Conservation (phyloP, 2,113 vertebrate genomes). For the Canis aureus region DNA sequence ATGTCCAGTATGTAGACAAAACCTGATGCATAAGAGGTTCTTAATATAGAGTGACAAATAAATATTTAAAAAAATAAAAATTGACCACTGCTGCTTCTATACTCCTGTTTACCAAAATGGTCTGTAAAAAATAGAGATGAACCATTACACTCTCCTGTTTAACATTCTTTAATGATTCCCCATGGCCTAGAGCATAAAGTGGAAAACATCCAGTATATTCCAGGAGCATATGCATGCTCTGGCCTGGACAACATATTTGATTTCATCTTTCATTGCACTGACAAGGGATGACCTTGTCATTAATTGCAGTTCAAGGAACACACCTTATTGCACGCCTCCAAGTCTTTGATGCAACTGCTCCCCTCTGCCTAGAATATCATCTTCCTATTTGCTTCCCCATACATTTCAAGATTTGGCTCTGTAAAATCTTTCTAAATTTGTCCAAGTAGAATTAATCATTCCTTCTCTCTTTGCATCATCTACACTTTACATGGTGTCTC, state of each 20-base stretch:
- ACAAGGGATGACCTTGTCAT: slow-evolving; percentile 60
- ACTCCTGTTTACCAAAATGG: neutral
- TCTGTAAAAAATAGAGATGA: slow-evolving; percentile 41
- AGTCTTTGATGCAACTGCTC: neutral
- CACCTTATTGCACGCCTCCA: neutral
- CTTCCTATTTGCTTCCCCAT: neutral
- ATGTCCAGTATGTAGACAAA: neutral
- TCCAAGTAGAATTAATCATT: neutral
- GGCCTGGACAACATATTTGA: neutral
- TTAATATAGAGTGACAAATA: slow-evolving; percentile 29
- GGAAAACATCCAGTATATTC: neutral
- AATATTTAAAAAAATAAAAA: neutral
- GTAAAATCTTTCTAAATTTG: slow-evolving; percentile 5
- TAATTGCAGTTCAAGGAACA: slow-evolving; percentile 61
- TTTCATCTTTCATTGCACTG: slow-evolving; percentile 50
- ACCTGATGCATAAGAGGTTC: neutral
- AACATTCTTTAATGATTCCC: neutral
- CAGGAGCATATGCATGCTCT: neutral
- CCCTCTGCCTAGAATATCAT: neutral
- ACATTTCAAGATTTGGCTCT: neutral
- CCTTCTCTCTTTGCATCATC: neutral
- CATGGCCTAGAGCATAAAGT: neutral
- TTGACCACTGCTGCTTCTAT: neutral
- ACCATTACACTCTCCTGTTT: neutral
- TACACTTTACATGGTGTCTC: neutral